Percentiles rank a stretch among this genome's conserved stretches.
These are phyloP conservation scores for Phoebastria nigripes DNA, from an alignment of 2,797 vertebrate species.

Conservation along the genomic window DNA sequence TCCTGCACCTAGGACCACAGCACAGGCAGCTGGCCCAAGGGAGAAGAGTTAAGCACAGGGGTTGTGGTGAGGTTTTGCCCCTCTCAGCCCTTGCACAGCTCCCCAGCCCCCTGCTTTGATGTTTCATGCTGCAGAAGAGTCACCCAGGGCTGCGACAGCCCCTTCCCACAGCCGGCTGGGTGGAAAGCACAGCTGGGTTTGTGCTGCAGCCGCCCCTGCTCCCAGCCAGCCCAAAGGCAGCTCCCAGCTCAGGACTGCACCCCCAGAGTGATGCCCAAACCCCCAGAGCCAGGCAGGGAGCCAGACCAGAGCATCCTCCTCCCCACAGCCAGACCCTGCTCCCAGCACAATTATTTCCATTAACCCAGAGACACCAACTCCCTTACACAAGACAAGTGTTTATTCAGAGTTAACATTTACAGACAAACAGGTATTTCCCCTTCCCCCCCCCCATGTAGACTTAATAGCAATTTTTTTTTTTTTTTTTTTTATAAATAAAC, in stretches of 20 bases:
- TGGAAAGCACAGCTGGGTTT: too few species aligned
- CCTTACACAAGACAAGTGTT: background rate
- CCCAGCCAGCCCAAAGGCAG: background rate
- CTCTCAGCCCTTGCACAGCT: background rate
- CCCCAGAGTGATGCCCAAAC: background rate
- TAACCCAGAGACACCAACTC: background rate
- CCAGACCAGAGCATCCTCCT: background rate
- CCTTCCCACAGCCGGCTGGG: background rate
- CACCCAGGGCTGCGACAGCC: background rate
- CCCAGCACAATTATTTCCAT: background rate
- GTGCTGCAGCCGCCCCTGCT: background rate
- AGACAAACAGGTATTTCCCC: background rate
- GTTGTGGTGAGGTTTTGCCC: background rate
- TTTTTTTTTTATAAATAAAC: conserved; percentile 43
- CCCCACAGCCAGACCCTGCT: background rate
- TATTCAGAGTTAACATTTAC: background rate
- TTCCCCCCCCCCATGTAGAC: background rate
- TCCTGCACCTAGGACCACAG: background rate
- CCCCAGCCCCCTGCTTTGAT: background rate
- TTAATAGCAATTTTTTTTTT: background rate
- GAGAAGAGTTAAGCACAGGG: background rate
- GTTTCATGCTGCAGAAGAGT: background rate
- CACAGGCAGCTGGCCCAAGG: background rate
- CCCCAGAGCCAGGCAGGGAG: background rate
- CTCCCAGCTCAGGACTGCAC: background rate